Conservation (phyloP, 35 echinoderm and acorn worm genomes). For the Ptychodera flava region DNA sequence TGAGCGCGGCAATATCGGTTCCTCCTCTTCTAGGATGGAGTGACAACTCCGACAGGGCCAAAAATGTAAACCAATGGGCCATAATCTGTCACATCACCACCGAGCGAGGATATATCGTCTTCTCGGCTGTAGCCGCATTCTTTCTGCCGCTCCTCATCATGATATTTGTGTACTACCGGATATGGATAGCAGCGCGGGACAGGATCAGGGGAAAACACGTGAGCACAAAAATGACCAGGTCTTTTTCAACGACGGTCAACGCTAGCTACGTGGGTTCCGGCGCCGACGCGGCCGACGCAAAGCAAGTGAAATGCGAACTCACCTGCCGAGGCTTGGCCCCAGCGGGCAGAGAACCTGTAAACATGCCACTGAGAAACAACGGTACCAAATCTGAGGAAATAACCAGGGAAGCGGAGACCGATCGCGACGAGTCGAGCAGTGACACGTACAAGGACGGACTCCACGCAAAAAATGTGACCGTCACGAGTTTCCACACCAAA, state of each 20-base stretch:
- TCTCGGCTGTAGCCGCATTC: conserved; percentile 45
- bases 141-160: conserved; percentile 50
- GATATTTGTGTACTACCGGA: conserved; percentile 45
- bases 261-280: background rate
- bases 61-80: background rate
- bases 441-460: background rate
- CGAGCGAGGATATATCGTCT: conserved; percentile 18
- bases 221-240: background rate
- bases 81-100: conserved; percentile 7
- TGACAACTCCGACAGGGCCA: conserved; percentile 21
- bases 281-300: background rate
- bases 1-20: conserved; percentile 29
- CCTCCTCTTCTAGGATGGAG: conserved; percentile 34
- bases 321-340: background rate
- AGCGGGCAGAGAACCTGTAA: no score
- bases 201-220: background rate
- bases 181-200: conserved; percentile 32
- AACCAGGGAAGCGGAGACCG: background rate
- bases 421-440: background rate
- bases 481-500: background rate
- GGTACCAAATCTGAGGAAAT: background rate
- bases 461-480: background rate
- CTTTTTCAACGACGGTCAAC: no score
- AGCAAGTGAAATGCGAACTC: background rate
- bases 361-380: background rate